These are phyloP conservation scores for Vidua chalybeata DNA, from an alignment of 2,113 vertebrate species.

Conservation along the genomic window DNA sequence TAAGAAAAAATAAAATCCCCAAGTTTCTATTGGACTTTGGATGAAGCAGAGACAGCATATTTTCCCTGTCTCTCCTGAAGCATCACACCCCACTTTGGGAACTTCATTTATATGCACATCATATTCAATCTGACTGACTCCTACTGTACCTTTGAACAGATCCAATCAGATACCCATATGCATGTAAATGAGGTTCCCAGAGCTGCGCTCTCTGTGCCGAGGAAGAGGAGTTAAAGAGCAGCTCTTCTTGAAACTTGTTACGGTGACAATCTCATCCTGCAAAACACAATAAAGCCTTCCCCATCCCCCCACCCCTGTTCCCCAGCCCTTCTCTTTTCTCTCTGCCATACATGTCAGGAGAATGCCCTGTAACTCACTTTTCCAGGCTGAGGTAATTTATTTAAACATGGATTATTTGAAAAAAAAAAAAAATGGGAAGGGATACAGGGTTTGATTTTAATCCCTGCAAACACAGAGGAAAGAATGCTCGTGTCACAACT, in stretches of 20 bases:
- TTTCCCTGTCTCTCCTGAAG: conserved; percentile 73
- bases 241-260: conserved; percentile 76
- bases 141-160: conserved; percentile 82
- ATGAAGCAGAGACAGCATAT: conserved; percentile 70
- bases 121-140: conserved; percentile 79
- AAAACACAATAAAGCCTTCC: conserved; percentile 62
- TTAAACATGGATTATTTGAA: conserved; percentile 78
- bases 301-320: background rate
- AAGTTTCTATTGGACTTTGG: conserved; percentile 76
- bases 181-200: conserved; percentile 79
- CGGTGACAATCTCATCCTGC: conserved; percentile 70
- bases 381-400: conserved; percentile 78
- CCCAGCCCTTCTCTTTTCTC: conserved; percentile 30
- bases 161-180: conserved; percentile 77
- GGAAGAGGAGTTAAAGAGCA: conserved; percentile 76
- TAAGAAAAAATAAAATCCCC: conserved; percentile 51
- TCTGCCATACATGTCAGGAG: conserved; percentile 52
- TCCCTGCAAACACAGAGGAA: conserved; percentile 78
- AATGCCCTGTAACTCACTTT: conserved; percentile 71
- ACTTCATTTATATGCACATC: conserved; percentile 80
- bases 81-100: conserved; percentile 73
- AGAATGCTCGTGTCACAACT: conserved; percentile 81
- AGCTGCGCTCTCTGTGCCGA: conserved; percentile 44
- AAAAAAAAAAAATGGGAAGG: conserved; percentile 65
- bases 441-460: conserved; percentile 80